Evolutionary conservation across 2,797 vertebrate species (phyloP).

Genomic region (Semaprochilodus insignis): DNA sequence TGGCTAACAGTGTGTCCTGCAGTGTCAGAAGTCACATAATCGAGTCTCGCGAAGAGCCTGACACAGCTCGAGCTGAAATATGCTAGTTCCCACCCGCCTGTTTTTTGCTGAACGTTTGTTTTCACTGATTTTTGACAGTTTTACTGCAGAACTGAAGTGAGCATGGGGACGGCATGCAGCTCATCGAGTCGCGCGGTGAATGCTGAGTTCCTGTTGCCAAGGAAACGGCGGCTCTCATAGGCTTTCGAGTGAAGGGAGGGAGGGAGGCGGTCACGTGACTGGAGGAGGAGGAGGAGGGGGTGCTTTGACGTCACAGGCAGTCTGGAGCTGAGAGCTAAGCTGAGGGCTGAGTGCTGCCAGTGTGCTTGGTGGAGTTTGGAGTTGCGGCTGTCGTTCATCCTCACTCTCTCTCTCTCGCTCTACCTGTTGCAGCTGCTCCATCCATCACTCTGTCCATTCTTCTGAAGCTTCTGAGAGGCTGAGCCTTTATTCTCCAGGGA

Average conservation of each 20-base stretch:
- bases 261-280: slow-evolving; percentile 66
- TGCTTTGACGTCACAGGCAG: slow-evolving; percentile 71
- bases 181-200: slow-evolving; percentile 46
- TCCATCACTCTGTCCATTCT: not conserved
- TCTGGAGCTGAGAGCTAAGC: slow-evolving; percentile 63
- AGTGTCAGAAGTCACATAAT: not conserved
- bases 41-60: not conserved
- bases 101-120: not conserved
- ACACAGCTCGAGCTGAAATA: not conserved
- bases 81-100: not conserved
- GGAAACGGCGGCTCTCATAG: slow-evolving; percentile 72
- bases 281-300: not conserved
- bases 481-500: not conserved
- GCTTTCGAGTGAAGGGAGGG: slow-evolving; percentile 33
- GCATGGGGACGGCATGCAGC: slow-evolving; percentile 24
- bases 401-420: slow-evolving; percentile 22
- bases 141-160: slow-evolving; percentile 27
- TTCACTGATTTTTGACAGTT: not conserved
- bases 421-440: slow-evolving; percentile 55
- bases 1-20: not conserved
- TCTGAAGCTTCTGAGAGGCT: not conserved
- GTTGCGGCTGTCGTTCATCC: slow-evolving; percentile 52
- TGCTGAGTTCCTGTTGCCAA: slow-evolving; percentile 69
- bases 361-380: slow-evolving; percentile 68
- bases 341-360: slow-evolving; percentile 43